Evolutionary conservation across 2,113 vertebrate genomes (phyloP).

Genomic region (Todiramphus saurophagus): DNA sequence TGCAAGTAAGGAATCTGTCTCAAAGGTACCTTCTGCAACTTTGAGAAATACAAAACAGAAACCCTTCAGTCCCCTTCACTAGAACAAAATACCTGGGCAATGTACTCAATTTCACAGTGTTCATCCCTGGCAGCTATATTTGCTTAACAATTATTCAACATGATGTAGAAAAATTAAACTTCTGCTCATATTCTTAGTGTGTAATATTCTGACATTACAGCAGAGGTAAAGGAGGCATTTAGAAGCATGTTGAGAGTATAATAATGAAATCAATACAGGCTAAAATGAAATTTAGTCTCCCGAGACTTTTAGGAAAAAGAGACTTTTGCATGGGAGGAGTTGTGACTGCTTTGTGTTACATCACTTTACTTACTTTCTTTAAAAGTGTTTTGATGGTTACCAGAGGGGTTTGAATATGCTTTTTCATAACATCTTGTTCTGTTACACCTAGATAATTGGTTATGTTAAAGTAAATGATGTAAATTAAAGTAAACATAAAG

Average conservation of each 20-base stretch:
- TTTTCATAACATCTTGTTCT: constrained; percentile 23
- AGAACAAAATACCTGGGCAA: background rate
- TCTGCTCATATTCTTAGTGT: background rate
- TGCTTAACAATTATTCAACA: background rate
- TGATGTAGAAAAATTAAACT: background rate
- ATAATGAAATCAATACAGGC: background rate
- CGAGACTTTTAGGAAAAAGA: background rate
- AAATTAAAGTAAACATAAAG: constrained; percentile 27
- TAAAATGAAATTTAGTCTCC: background rate
- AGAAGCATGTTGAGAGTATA: background rate
- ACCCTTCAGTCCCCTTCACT: background rate
- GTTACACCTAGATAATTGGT: background rate
- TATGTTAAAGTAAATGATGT: constrained; percentile 14
- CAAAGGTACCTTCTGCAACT: constrained; percentile 1
- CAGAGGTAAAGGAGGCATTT: background rate
- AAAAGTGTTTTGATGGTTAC: constrained; percentile 7
- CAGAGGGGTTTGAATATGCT: background rate
- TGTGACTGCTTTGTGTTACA: background rate
- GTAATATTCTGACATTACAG: background rate
- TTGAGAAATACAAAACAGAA: constrained; percentile 9
- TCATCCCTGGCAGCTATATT: background rate
- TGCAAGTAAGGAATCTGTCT: constrained; percentile 27
- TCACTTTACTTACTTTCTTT: background rate
- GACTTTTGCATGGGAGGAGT: background rate
- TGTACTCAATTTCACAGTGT: background rate